Evolutionary conservation across 2,888 invertebrate species (phyloP), one percentile per base, ranked within the genome.

Genomic region (Cerastoderma edule): DNA sequence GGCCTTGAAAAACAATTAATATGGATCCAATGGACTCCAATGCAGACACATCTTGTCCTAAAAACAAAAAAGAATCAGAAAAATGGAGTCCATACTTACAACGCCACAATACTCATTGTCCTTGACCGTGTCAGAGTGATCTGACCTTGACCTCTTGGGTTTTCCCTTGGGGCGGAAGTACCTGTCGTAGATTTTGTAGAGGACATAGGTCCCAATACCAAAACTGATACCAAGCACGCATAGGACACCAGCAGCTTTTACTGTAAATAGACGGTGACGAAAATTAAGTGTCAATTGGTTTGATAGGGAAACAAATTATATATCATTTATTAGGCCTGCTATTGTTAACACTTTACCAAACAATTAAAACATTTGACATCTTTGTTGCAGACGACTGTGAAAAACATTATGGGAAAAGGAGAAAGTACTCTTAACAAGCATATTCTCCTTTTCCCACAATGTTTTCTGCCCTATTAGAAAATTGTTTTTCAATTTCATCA

Each of bases 161-260:
- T 64, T 60, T 27, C 53, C 30, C 8, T 30, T 39, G 16, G 77
- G 76, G 63, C 73, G 69, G 66, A 81, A 64, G 50, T 71, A 78
- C 19, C 60, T 64, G 64, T 81, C 73, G 85, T 91, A 92, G 30
- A 93, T 87, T 75, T 91, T 91, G 86, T 93, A 93, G 72, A 93
- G 89, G 50, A 93, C 88, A 53, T 93, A 88, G 30, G 93, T 92
- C 30, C 93, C 93, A 19, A 91, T 84, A 24, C 91, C 90, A 60
- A 91, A 83, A 27, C 90, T 89, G 72, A 93, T 89, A 6, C 93
- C 93, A 28, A 93, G 88, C 68, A 93, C 89, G 76, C 93, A 90
- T 13, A 93, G 86, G 5, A 93, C 87, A 33, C 93, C 92, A 5
- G 93, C 92, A 10, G 93, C 92, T 80, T 92, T 92, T 67, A 93